Evolutionary conservation across 2,888 invertebrate species (phyloP).

Genomic region (Drosophila anceps): DNA sequence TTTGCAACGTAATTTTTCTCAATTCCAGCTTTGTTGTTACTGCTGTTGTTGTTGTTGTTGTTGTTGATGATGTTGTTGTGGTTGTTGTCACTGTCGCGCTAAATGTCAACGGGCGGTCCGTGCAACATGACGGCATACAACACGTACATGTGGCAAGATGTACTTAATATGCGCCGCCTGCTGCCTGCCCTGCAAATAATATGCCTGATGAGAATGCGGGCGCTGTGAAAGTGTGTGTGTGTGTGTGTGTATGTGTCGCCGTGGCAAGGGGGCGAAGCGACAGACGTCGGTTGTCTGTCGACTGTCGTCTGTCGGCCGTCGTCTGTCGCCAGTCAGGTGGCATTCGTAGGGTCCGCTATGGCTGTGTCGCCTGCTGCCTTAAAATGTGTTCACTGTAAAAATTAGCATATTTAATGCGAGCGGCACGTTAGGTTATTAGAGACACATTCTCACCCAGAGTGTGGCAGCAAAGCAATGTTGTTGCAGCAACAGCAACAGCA

Average conservation of each 20-base stretch:
- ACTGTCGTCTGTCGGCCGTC: background rate
- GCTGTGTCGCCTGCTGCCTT: slow-evolving; percentile 50
- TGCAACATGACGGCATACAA: slow-evolving; percentile 65
- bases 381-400: slow-evolving; percentile 81
- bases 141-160: slow-evolving; percentile 65
- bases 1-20: slow-evolving; percentile 76
- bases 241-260: background rate
- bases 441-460: slow-evolving; percentile 73
- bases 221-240: background rate
- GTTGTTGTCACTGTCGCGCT: slow-evolving; percentile 61
- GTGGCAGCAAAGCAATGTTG: slow-evolving; percentile 42
- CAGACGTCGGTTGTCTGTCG: background rate
- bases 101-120: slow-evolving; percentile 75
- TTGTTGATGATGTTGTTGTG: slow-evolving; percentile 37
- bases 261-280: background rate
- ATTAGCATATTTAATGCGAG: slow-evolving; percentile 81
- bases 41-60: slow-evolving; percentile 23
- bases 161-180: slow-evolving; percentile 74
- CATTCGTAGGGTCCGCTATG: slow-evolving; percentile 33
- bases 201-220: slow-evolving; percentile 61
- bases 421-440: slow-evolving; percentile 82
- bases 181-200: slow-evolving; percentile 73
- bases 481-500: slow-evolving; percentile 31
- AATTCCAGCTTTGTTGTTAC: slow-evolving; percentile 53
- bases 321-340: slow-evolving; percentile 42